Evolutionary conservation across 1,140 invertebrate species (phyloP), one percentile per base, ranked within the genome.

Genomic region (Drosophila orena): DNA sequence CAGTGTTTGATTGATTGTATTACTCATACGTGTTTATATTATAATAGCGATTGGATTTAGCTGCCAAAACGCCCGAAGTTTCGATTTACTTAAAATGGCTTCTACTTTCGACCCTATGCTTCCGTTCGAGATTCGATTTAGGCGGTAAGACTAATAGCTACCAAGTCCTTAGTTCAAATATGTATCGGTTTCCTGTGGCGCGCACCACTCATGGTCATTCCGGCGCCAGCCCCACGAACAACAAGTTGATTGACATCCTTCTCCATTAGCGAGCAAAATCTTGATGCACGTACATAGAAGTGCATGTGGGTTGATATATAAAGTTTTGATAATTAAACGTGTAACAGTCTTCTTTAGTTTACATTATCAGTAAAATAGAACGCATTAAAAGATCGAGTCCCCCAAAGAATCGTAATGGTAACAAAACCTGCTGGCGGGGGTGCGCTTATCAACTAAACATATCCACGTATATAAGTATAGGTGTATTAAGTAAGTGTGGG

Each of bases 161-260:
- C 75, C 83, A 88, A 88, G 83, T 88, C 83, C 83, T 88, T 86
- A 79, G 71, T 83, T 88, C 66, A 88, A 88, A 88, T 88, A 88
- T 88, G 83, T 88, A 88, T 88, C 86, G 79, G 71, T 88, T 83
- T 50, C 75, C 79, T 72, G 83, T 79, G 83, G 58, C 46, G 43
- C 49, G 54, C 53, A 44, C 34, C 24, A 43, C 38, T 27, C 46
- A 14, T 46, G 47, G 30, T 38, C 46, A 14, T 30, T 40, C 22
- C 20, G 27, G 30, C 27, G 58, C 12, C 54, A 35, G 30, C 15
- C 57, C 72, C 71, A 52, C 72, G 30, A 79, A 88, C 81, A 81
- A 81, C 75, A 88, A 79, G 79, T 68, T 83, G 75, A 72, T 88
- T 88, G 83, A 81, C 79, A 66, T 70, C 62, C 57, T 88, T 60